Evolutionary conservation across 2,797 vertebrate genomes (phyloP).

Genomic region (Botia almorhae): DNA sequence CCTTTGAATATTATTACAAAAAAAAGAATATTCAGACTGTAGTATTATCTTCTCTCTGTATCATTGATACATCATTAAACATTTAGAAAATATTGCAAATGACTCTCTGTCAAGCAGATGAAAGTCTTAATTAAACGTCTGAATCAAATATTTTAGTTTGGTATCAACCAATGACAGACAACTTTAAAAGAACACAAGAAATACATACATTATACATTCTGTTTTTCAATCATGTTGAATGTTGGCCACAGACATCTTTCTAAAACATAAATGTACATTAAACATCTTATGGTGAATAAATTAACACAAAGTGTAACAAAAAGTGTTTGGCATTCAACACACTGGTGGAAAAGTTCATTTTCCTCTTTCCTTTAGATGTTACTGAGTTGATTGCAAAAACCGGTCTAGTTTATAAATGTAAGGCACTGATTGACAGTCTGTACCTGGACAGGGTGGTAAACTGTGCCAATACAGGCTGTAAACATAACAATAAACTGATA

Average conservation of each 20-base stretch:
- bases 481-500: conserved; percentile 7
- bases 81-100: conserved; percentile 28
- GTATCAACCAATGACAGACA: not conserved
- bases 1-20: too few relatives aligned
- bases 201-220: not conserved
- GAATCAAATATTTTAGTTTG: not conserved
- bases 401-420: not conserved
- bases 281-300: not conserved
- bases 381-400: not conserved
- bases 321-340: conserved; percentile 6
- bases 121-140: not conserved
- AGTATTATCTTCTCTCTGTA: not conserved
- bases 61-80: not conserved
- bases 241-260: conserved; percentile 14
- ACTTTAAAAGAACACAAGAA: not conserved
- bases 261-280: not conserved
- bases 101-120: not conserved
- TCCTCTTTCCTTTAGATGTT: not conserved
- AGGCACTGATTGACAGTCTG: not conserved
- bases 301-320: not conserved
- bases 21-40: not conserved
- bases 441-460: not conserved
- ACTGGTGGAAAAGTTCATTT: not conserved
- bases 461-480: not conserved
- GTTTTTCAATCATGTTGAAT: not conserved